These are phyloP conservation scores for Beaufortia kweichowensis DNA, from an alignment of 2,113 vertebrate genomes.

Conservation along the genomic window DNA sequence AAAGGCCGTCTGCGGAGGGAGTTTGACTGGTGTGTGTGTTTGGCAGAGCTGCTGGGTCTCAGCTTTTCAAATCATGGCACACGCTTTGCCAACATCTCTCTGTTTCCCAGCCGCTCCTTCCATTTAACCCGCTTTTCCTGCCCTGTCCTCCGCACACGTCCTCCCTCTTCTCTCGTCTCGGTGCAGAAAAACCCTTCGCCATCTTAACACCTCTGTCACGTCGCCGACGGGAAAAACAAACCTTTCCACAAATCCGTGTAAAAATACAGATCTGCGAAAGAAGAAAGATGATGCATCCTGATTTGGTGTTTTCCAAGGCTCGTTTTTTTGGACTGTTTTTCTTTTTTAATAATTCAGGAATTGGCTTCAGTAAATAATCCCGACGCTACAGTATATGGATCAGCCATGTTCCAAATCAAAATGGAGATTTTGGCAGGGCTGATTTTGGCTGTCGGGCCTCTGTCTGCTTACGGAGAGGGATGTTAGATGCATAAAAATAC, in stretches of 20 bases:
- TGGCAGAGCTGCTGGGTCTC: conserved; percentile 75
- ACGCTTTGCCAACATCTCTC: conserved; percentile 65
- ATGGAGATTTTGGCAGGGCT: conserved; percentile 64
- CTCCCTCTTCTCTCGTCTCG: conserved; percentile 55
- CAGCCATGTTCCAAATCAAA: conserved; percentile 72
- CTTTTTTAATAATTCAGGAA: not conserved
- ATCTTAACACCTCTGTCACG: conserved; percentile 48
- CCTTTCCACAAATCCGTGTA: conserved; percentile 2
- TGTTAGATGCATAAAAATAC: not conserved
- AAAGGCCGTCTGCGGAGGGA: conserved; percentile 71
- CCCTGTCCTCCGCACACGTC: conserved; percentile 34
- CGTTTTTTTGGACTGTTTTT: not conserved
- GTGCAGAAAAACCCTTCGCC: conserved; percentile 23
- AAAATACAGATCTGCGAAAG: conserved; percentile 21
- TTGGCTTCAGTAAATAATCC: conserved; percentile 29
- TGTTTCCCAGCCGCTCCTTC: conserved; percentile 48
- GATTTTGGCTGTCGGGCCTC: not conserved
- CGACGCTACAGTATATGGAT: not conserved
- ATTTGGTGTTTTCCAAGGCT: not conserved
- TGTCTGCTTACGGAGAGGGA: conserved; percentile 2
- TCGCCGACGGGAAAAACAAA: conserved; percentile 39
- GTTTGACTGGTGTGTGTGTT: conserved; percentile 71
- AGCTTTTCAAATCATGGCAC: conserved; percentile 78
- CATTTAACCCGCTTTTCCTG: conserved; percentile 42
- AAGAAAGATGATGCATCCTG: not conserved